phyloP scores from a whole-genome alignment of 2,113 vertebrate species.

The Turdus rufiventris region DNA sequence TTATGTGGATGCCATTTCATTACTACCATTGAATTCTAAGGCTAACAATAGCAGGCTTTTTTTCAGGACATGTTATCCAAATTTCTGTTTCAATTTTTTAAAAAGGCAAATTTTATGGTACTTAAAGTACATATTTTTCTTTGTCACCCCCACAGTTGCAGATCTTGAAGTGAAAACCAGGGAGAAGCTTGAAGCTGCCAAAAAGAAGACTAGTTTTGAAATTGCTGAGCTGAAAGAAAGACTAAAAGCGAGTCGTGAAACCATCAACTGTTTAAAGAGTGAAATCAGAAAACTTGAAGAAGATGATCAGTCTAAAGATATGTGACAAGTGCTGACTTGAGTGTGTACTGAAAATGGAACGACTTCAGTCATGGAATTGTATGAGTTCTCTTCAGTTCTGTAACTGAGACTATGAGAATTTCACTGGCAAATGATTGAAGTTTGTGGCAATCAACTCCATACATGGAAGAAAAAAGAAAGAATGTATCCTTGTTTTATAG shows the following conservation, averaged over 20 bases:
- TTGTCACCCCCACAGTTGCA: conserved; percentile 73
- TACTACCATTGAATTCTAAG: neutral
- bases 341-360: neutral
- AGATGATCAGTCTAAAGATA: conserved; percentile 94
- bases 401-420: neutral
- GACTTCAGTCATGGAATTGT: neutral
- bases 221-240: conserved; percentile 96
- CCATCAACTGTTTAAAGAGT: conserved; percentile 93
- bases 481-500: neutral
- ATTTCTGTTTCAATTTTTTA: neutral
- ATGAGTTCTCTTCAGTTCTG: neutral
- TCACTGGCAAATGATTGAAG: neutral
- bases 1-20: neutral
- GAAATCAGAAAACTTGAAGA: conserved; percentile 97
- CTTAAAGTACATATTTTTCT: neutral
- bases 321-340: conserved; percentile 67
- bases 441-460: neutral
- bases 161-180: conserved; percentile 93
- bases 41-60: neutral
- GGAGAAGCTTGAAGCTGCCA: conserved; percentile 93
- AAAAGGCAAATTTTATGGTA: neutral
- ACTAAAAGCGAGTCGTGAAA: conserved; percentile 96
- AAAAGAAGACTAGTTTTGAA: conserved; percentile 97
- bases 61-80: neutral
- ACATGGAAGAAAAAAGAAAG: neutral